Base-by-base conservation (phyloP, 2,113 vertebrate genomes). In the Hystrix cristata region DNA sequence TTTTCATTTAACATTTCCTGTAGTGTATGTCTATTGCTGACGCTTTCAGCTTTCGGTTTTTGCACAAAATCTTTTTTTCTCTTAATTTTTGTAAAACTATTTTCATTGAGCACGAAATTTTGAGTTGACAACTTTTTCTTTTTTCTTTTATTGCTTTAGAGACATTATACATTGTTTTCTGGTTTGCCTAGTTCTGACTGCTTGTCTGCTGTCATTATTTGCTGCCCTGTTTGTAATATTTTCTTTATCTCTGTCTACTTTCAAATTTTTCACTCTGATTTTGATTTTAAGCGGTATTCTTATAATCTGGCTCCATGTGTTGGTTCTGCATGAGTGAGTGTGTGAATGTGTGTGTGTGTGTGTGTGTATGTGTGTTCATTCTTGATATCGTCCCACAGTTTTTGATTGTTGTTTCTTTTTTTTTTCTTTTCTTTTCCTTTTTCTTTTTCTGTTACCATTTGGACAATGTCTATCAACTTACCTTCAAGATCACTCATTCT, bases 21-120 rank as follows among this genome's bases (percentile, higher is more conserved):
- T 57, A 57, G 55, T 57, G 16, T 57, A 57, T 10, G 16, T 92
- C 90, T 86, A 14, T 90, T 53, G 31, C 55, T 57, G 16, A 57
- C 55, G 16, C 10, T 12, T 57, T 38, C 38, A 38, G 16, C 55
- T 57, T 10, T 57, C 10, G 55, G 10, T 57, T 10, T 48, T 2
- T 79, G 25, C 53, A 80, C 46, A 67, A 62, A 55, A 27, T 19
- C 18, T 60, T 38, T 65, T 43, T 80, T 93, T 51, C 14, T 57
- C 10, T 90, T 71, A 13, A 74, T 72, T 90, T 93, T 85, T 85
- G 8, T 19, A 80, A 92, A 96, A 23, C 6, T 60, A 74, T 81
- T 65, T 86, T 93, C 65, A 93, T 7, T 46, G 16, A 57, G 16
- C 16, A 57, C 16, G 55, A 57, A 57, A 57, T 57, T 57, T 5